Percentiles rank a stretch among this genome's conserved stretches.
Conservation (phyloP, 1,140 invertebrate species). For the Conus betulinus region DNA sequence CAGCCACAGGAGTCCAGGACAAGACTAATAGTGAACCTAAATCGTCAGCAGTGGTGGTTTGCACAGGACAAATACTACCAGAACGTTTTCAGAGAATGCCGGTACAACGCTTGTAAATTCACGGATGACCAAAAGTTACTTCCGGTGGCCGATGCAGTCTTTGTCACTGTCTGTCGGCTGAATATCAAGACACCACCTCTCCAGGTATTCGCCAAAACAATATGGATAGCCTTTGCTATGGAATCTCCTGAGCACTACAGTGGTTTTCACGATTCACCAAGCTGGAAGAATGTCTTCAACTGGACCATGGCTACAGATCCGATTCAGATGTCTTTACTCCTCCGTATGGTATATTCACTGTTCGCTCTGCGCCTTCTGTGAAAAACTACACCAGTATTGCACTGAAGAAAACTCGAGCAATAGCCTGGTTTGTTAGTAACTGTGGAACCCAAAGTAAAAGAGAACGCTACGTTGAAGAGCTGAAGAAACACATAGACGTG, state of each 20-base stretch:
- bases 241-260: background rate
- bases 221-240: background rate
- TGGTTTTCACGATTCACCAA: background rate
- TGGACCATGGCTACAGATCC: constrained; percentile 37
- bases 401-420: background rate
- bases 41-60: background rate
- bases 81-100: background rate
- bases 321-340: background rate
- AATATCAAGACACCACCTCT: background rate
- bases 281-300: constrained; percentile 36
- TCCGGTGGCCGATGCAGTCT: background rate
- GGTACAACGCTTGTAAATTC: background rate
- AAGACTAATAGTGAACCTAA: too few species aligned
- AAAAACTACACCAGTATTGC: constrained; percentile 28
- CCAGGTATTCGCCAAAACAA: background rate
- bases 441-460: background rate
- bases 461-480: constrained; percentile 10
- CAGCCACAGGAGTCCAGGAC: too few species aligned
- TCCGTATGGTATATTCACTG: background rate
- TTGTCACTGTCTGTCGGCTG: background rate
- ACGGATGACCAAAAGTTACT: background rate
- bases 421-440: background rate
- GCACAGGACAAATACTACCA: background rate
- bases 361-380: background rate
- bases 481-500: constrained; percentile 78